A percentile compares a stretch with the other conserved stretches of the same genome.
These are phyloP conservation scores for Anolis sagrei DNA, from an alignment of 2,113 vertebrate genomes.

Conservation along the genomic window DNA sequence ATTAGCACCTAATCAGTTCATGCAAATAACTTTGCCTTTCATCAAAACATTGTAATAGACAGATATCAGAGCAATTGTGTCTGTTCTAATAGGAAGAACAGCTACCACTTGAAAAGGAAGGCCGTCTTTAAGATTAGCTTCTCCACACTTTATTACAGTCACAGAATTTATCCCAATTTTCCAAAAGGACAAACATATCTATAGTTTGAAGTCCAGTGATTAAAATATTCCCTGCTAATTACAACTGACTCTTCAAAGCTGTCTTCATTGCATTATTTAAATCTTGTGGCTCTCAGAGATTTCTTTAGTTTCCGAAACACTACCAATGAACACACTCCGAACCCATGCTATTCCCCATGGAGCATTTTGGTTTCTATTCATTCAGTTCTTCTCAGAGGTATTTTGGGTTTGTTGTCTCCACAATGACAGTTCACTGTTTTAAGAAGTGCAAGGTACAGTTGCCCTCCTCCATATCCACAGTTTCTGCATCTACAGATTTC, in stretches of 20 bases:
- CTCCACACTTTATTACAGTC: background rate
- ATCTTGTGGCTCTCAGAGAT: background rate
- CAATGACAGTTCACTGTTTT: background rate
- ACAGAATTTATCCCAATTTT: background rate
- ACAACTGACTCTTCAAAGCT: background rate
- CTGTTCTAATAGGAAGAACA: background rate
- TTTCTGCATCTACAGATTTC: too few relatives aligned
- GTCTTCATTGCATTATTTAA: background rate
- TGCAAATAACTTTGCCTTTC: background rate
- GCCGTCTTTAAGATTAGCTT: background rate
- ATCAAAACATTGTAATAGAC: conserved; percentile 8
- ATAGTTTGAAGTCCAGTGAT: background rate
- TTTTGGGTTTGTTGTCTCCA: background rate
- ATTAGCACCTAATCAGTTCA: conserved; percentile 3
- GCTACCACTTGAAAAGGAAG: background rate
- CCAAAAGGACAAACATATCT: background rate
- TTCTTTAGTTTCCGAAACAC: background rate
- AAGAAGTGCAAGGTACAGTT: too few relatives aligned
- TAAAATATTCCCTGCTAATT: background rate
- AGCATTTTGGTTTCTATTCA: background rate
- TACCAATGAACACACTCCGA: background rate
- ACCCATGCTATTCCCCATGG: background rate
- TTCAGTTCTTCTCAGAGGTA: too few relatives aligned
- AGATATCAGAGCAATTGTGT: background rate
- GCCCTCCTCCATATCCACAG: too few relatives aligned